These are phyloP conservation scores for Andrena praecox DNA, from an alignment of 2,888 invertebrate species.

Conservation along the genomic window DNA sequence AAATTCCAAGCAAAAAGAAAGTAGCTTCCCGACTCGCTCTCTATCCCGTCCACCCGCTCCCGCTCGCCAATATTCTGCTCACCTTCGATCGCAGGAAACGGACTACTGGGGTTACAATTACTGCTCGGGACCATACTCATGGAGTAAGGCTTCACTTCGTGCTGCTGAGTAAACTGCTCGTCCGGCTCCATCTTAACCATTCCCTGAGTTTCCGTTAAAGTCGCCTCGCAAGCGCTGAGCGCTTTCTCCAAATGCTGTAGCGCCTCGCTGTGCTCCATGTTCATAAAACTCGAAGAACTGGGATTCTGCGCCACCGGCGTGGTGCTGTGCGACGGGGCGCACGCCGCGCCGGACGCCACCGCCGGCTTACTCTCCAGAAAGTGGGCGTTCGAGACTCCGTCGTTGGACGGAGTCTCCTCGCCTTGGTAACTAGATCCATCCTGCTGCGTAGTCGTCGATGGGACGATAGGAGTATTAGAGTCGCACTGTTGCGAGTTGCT, in stretches of 20 bases:
- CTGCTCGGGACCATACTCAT: conserved; percentile 82
- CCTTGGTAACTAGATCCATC: conserved; percentile 68
- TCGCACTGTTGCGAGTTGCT: conserved; percentile 70
- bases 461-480: conserved; percentile 68
- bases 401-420: conserved; percentile 73
- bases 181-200: conserved; percentile 84
- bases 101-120: conserved; percentile 81
- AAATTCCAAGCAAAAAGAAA: no score
- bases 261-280: conserved; percentile 83
- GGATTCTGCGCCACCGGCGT: conserved; percentile 67
- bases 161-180: conserved; percentile 81
- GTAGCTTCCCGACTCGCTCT: no score
- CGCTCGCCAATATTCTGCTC: conserved; percentile 34
- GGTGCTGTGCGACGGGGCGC: conserved; percentile 64
- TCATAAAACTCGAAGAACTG: conserved; percentile 79
- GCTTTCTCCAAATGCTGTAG: conserved; percentile 83
- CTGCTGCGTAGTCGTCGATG: conserved; percentile 73
- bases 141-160: conserved; percentile 82
- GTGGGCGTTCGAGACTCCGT: conserved; percentile 70
- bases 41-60: no score
- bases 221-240: conserved; percentile 82
- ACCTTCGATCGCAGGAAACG: conserved; percentile 84
- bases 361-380: conserved; percentile 70
- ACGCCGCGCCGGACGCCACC: conserved; percentile 67
- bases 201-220: conserved; percentile 82